A percentile compares a stretch with the other conserved stretches of the same genome.
Evolutionary conservation across 2,797 vertebrate species (phyloP).

Genomic region (Sarcoramphus papa): DNA sequence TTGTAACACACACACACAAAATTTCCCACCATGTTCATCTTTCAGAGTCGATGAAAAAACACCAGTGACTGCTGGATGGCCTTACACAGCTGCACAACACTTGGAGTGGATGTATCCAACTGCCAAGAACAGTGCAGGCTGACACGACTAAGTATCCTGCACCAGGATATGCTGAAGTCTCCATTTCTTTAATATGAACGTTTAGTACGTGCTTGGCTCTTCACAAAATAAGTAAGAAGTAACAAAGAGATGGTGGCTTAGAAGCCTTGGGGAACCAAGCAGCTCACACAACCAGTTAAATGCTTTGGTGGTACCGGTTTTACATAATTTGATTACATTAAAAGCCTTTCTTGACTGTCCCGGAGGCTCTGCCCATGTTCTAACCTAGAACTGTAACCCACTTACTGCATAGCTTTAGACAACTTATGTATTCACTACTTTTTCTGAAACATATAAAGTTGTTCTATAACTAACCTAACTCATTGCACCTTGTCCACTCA

Average conservation of each 20-base stretch:
- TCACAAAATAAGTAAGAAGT: neutral
- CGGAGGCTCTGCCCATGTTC: neutral
- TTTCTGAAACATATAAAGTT: neutral
- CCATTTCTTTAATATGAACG: neutral
- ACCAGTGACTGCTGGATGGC: neutral
- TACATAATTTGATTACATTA: neutral
- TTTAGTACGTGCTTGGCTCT: neutral
- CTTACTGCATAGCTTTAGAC: neutral
- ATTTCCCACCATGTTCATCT: neutral
- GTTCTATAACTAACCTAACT: neutral
- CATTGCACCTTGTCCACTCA: neutral
- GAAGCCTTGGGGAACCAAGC: neutral
- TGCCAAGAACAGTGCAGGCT: neutral
- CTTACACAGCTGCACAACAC: neutral
- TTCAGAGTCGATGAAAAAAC: neutral
- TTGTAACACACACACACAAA: neutral
- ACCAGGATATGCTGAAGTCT: neutral
- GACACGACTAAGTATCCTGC: neutral
- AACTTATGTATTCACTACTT: neutral
- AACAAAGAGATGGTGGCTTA: neutral
- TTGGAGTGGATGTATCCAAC: neutral
- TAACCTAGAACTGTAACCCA: neutral
- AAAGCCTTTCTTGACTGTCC: neutral
- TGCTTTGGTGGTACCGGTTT: neutral
- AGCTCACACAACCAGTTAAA: neutral